Base-by-base conservation (phyloP, 2,113 vertebrate genomes). In the Ondatra zibethicus region DNA sequence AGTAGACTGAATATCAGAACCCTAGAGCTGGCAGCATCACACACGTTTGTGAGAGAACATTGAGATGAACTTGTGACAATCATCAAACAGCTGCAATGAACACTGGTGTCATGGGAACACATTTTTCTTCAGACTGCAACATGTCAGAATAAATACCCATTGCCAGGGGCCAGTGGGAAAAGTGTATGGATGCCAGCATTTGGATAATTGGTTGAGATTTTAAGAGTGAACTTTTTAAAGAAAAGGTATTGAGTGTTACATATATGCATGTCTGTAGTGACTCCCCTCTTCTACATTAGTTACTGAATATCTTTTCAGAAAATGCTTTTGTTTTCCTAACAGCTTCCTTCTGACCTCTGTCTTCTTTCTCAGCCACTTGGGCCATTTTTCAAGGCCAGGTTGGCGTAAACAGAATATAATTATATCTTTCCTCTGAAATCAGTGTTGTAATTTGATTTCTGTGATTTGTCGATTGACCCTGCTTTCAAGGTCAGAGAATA, bases 81-180 rank as follows among this genome's bases (percentile, higher is more conserved):
- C 91, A 91, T 76, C 76, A 87, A 91, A 94, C 33, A 97, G 88
- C 61, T 93, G 88, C 90, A 97, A 61, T 96, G 78, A 96, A 94
- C 21, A 75, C 75, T 25, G 0, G 0, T 88, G 85, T 96, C 94
- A 88, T 66, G 81, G 80, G 85, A 96, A 97, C 89, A 94, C 50
- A 76, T 96, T 97, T 96, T 96, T 89, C 39, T 94, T 21, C 66
- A 76, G 70, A 90, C 45, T 91, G 80, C 55, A 95, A 78, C 89
- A 93, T 78, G 82, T 90, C 94, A 93, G 96, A 96, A 91, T 42
- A 96, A 95, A 98, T 97, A 33, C 36, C n/a, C 31, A 92, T 80
- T 76, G 11, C 31, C 63, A 85, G 63, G 95, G 84, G 76, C 80
- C 85, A 96, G 29, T 90, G 75, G 36, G 55, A 94, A 97, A 93